A percentile compares a stretch with the other conserved stretches of the same genome.
These are phyloP conservation scores for Ischnus inquisitorius DNA, from an alignment of 2,888 invertebrate genomes.

Conservation along the genomic window DNA sequence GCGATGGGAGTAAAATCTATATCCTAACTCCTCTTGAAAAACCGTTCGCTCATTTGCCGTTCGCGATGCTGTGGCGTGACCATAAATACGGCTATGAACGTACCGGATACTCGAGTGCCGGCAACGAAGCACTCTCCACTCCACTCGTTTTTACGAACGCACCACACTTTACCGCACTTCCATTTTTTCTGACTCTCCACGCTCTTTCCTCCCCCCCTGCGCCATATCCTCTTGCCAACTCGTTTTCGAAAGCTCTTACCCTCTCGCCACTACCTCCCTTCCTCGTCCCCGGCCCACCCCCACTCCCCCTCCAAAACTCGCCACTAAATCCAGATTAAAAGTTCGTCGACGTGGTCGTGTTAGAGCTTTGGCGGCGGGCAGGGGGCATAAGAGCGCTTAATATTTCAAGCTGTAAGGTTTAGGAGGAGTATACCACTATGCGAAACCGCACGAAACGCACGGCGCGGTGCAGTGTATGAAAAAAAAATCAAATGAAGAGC, in stretches of 20 bases:
- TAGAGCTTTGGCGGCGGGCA: slow-evolving; percentile 30
- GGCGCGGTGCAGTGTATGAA: not conserved
- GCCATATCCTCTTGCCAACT: slow-evolving; percentile 46
- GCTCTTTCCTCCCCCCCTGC: not conserved
- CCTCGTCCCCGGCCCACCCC: no score
- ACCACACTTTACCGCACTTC: slow-evolving; percentile 17
- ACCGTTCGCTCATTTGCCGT: not conserved
- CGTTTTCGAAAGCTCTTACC: slow-evolving; percentile 62
- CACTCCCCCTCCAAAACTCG: slow-evolving; percentile 44
- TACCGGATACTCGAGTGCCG: slow-evolving; percentile 34
- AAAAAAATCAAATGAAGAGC: not conserved
- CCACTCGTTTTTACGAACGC: slow-evolving; percentile 48
- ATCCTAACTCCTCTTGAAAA: slow-evolving; percentile 1
- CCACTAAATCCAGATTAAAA: slow-evolving; percentile 71
- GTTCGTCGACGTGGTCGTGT: slow-evolving; percentile 48
- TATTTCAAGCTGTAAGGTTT: slow-evolving; percentile 59
- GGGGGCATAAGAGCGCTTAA: slow-evolving; percentile 50
- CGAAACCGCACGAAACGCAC: not conserved
- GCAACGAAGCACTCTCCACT: slow-evolving; percentile 51
- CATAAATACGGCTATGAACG: slow-evolving; percentile 44
- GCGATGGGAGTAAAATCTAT: slow-evolving; percentile 18
- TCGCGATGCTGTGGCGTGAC: slow-evolving; percentile 11
- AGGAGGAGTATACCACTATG: slow-evolving; percentile 18
- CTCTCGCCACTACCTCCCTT: not conserved
- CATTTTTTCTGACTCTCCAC: not conserved